Evolutionary conservation across 2,113 vertebrate genomes (phyloP), one percentile per base, ranked within the genome.

Genomic region (Nothocercus julius): DNA sequence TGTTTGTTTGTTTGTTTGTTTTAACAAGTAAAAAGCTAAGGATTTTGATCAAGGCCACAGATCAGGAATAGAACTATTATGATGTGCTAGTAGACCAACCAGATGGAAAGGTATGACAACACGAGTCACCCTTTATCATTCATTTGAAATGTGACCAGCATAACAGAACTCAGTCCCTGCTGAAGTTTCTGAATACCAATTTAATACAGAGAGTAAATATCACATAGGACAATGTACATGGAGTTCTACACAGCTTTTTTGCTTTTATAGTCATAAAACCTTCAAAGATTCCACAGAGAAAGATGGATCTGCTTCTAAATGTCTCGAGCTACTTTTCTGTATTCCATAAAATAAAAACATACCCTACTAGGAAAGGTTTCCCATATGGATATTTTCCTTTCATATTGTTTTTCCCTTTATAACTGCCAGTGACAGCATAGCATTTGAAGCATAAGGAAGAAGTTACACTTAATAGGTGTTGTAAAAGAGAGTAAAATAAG

Each of bases 401-500:
- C 64, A 49, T 25, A 74, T 38, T 96, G 30, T 92, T 97, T 96
- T 91, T 73, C 81, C 91, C 85, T 84, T 75, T 94, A 64, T 45
- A 95, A 84, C 42, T 67, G 21, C 38, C 42, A 59, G 56, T 72
- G 77, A 82, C 61, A 86, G 32, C 77, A 63, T 28, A 69, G 27
- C 62, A 91, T 95, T 88, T 89, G 59, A 93, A 76, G 27, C 61
- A 76, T 73, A 83, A 87, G 45, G 36, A 80, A 34, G 81, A 94
- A 92, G 61, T 89, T 90, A 69, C 22, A 63, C 49, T 9, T 7
- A 87, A 51, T 81, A 80, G 47, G 53, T 93, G 63, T 74, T 92
- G 40, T 89, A 77, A 82, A 70, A 95, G 38, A 85, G 91, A 92
- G 73, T 85, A 95, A 95, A 96, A 91, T 83, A 87, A 91, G 91